Evolutionary conservation across 2,113 vertebrate genomes (phyloP).

Genomic region (Odobenus rosmarus): DNA sequence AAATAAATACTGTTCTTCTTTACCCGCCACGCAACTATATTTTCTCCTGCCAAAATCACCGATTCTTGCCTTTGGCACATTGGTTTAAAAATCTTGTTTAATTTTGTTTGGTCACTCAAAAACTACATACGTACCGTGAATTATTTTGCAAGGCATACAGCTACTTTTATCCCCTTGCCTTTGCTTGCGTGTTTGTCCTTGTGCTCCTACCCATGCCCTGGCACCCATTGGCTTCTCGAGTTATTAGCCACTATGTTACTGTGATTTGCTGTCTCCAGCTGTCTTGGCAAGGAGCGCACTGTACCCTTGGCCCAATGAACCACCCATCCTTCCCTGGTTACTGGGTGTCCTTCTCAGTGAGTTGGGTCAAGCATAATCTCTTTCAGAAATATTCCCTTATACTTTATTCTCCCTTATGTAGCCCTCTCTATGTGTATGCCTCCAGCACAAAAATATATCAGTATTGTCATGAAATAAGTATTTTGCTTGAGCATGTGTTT

Average conservation of each 20-base stretch:
- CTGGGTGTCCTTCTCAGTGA: no score
- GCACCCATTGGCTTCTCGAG: rapidly evolving
- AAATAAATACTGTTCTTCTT: background rate
- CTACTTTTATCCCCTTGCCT: background rate
- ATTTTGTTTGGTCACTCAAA: background rate
- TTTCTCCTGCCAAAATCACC: background rate
- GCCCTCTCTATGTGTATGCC: background rate
- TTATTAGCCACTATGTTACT: background rate
- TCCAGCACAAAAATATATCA: no score
- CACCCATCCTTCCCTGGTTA: background rate
- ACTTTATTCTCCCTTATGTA: background rate
- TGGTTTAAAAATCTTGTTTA: background rate
- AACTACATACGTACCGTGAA: no score
- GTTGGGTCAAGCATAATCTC: background rate
- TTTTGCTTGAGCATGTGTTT: background rate
- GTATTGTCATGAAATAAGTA: background rate
- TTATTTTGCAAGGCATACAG: background rate
- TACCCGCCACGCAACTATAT: background rate
- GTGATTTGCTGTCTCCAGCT: background rate
- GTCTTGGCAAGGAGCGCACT: background rate
- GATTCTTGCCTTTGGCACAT: background rate
- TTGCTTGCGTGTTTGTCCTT: background rate
- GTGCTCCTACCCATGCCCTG: rapidly evolving
- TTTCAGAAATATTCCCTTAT: background rate
- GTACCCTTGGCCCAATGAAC: background rate